Base-by-base conservation (phyloP, 2,888 invertebrate species). In the Agonum fuliginosum region DNA sequence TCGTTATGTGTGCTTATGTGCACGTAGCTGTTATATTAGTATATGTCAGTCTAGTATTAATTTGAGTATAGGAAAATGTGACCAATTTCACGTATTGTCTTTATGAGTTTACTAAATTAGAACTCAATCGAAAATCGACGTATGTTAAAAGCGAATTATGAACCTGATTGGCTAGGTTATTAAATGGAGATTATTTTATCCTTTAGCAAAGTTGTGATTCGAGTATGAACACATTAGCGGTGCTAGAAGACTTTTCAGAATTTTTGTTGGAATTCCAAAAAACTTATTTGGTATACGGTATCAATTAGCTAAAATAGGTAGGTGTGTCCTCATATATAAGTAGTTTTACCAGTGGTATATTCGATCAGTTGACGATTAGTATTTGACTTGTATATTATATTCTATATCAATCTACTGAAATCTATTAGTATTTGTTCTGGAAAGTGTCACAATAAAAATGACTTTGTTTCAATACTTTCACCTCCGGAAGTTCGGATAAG, bases 121-220 rank as follows among this genome's bases (percentile, higher is more conserved):
- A 62, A 46, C 17, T 30, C 12, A 24, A 24, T 30, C 17, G 17
- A 17, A 17, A 46, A 46, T 46, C 5, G 17, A 30, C 3, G 30
- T 30, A 17, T 46, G 14, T 46, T 46, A 17, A 46, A 46, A 17
- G 37, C 37, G 37, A 46, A 46, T 46, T 46, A 46, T 46, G 14
- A 3, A 62, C 27, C 14, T 62, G 30, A 62, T 62, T 27, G 58
- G 2, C 34, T 27, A 30, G 30, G 6, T 30, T 30, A 62, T 62
- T 62, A 62, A 62, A 62, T 30, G 58, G 17, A 62, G 58, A 62
- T 62, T 62, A 62, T 17, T 46, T 30, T 62, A 62, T 62, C 27
- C 58, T 62, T 62, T 62, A 62, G 58, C 58, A 62, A 62, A 58
- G 1, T 14, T 4, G 17, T 62, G 22, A n/a, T 22, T 46, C 6